Percentiles rank a stretch among this genome's conserved stretches.
Conservation (phyloP, 2,113 vertebrate species). For the Phyllostomus hastatus region DNA sequence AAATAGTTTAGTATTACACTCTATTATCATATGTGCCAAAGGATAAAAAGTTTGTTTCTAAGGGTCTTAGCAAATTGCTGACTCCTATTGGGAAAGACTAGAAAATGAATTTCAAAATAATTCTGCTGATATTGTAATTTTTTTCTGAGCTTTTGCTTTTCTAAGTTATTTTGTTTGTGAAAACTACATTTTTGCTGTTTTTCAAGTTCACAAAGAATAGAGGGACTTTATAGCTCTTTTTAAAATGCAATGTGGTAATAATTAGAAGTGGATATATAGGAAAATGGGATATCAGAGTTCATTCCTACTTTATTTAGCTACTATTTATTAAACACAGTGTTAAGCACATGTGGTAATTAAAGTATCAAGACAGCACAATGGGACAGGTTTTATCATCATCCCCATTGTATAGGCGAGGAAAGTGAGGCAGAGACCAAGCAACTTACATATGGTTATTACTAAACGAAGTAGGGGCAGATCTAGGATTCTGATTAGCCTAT, state of each 20-base stretch:
- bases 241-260: neutral
- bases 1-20: neutral
- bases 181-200: slow-evolving; percentile 20
- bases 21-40: neutral
- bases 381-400: neutral
- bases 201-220: neutral
- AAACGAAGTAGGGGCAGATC: neutral
- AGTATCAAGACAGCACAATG: neutral
- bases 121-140: slow-evolving; percentile 21
- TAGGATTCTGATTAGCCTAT: neutral
- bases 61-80: neutral
- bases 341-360: neutral
- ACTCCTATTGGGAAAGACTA: neutral
- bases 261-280: neutral
- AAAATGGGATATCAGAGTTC: neutral
- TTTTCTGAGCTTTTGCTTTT: slow-evolving; percentile 8
- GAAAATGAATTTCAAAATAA: slow-evolving; percentile 13
- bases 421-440: neutral
- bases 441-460: neutral
- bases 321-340: neutral
- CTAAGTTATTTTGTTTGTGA: slow-evolving; percentile 17
- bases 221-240: neutral
- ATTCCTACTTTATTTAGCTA: neutral
- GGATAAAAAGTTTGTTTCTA: slow-evolving; percentile 1
- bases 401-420: neutral